These are phyloP conservation scores for Petrophora chlorosata DNA, from an alignment of 2,888 invertebrate species.

Conservation along the genomic window DNA sequence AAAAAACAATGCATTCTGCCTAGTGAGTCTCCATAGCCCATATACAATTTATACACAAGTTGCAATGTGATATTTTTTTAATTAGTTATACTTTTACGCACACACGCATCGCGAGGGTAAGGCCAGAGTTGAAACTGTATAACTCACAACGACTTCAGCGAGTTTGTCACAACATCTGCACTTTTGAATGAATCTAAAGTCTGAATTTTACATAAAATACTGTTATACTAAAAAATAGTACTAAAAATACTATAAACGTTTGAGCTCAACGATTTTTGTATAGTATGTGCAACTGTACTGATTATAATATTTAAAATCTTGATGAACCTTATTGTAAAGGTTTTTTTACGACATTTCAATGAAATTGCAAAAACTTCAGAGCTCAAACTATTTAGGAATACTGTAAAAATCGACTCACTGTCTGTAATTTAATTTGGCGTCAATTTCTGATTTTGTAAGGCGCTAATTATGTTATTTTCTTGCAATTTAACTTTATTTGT, in stretches of 20 bases:
- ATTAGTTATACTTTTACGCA: slow-evolving; percentile 47
- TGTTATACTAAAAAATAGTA: no score
- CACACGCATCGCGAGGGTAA: slow-evolving; percentile 57
- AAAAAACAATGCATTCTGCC: slow-evolving; percentile 59
- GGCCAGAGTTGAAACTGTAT: slow-evolving; percentile 37
- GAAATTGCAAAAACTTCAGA: background rate
- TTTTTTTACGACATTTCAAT: no score
- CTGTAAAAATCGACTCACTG: background rate
- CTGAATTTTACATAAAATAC: slow-evolving; percentile 33
- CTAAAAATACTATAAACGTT: slow-evolving; percentile 16
- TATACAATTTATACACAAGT: slow-evolving; percentile 76
- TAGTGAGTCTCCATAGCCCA: slow-evolving; percentile 66
- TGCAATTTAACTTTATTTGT: no score
- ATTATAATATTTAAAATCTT: background rate
- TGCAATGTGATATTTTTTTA: slow-evolving; percentile 71
- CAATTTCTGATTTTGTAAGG: slow-evolving; percentile 19
- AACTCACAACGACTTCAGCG: slow-evolving; percentile 48
- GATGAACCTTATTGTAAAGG: no score
- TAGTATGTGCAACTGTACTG: slow-evolving; percentile 8
- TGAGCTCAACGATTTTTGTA: slow-evolving; percentile 6
- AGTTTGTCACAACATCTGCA: slow-evolving; percentile 62
- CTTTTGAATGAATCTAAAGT: slow-evolving; percentile 59
- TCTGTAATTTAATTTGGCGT: slow-evolving; percentile 17
- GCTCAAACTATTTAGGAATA: background rate
- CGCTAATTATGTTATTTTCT: no score